Conservation (phyloP, 2,113 vertebrate genomes). For the Spilogale gracilis region DNA sequence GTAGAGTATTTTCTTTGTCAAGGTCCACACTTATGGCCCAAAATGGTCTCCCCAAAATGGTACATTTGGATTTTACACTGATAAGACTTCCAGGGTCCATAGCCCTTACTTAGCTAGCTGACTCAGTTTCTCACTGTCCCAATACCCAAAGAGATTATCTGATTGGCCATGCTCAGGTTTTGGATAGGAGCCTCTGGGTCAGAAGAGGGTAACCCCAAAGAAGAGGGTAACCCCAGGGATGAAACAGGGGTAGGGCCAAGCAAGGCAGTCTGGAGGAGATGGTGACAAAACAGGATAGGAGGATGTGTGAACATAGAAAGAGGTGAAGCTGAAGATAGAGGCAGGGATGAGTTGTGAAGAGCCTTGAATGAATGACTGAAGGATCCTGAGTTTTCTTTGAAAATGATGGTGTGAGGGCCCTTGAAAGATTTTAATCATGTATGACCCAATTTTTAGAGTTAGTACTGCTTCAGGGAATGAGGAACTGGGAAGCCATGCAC, state of each 20-base stretch:
- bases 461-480: not conserved
- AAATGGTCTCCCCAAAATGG: not conserved
- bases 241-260: not conserved
- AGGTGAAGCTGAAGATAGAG: not conserved
- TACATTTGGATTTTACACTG: not conserved
- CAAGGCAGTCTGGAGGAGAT: not conserved
- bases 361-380: not conserved
- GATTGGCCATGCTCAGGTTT: not conserved
- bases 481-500: not conserved
- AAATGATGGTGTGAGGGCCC: not conserved
- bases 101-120: not conserved
- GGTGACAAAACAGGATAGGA: not conserved
- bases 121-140: not conserved
- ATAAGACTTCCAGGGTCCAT: not conserved
- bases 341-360: not conserved
- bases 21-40: not conserved
- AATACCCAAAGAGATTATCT: not conserved
- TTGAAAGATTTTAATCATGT: not conserved
- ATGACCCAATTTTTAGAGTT: accelerated
- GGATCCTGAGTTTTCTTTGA: not conserved
- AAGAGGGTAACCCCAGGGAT: not conserved
- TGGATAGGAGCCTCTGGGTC: not conserved
- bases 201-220: not conserved
- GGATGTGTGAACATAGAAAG: accelerated
- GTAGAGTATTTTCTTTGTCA: not conserved